Evolutionary conservation across 35 echinoderm and acorn worm species (phyloP).

Genomic region (Diadema setosum): DNA sequence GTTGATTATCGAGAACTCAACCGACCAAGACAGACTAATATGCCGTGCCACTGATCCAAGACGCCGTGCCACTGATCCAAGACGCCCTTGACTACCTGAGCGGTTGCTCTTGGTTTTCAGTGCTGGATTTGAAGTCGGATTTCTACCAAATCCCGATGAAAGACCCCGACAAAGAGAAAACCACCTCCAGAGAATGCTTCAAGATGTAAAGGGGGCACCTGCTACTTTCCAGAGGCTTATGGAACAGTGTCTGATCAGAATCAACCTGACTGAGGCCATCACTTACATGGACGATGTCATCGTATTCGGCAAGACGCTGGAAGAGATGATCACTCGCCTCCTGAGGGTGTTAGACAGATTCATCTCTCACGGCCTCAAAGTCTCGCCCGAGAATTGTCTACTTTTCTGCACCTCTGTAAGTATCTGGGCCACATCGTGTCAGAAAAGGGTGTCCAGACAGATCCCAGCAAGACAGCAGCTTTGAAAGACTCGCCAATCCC

Average conservation of each 20-base stretch:
- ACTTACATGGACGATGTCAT: slow-evolving; percentile 58
- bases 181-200: slow-evolving; percentile 38
- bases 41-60: slow-evolving; percentile 37
- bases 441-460: slow-evolving; percentile 20
- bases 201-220: slow-evolving; percentile 41
- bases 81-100: slow-evolving; percentile 31
- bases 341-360: slow-evolving; percentile 44
- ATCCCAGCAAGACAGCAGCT: slow-evolving; percentile 3
- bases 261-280: slow-evolving; percentile 22
- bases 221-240: slow-evolving; percentile 54
- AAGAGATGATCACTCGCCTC: slow-evolving; percentile 44
- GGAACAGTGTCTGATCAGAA: slow-evolving; percentile 20
- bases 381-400: slow-evolving; percentile 51
- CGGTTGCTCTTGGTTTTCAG: slow-evolving; percentile 37
- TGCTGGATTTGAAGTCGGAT: slow-evolving; percentile 37
- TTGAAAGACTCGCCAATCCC: slow-evolving; percentile 18
- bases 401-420: slow-evolving; percentile 1
- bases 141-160: slow-evolving; percentile 56
- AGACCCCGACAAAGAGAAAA: slow-evolving; percentile 36
- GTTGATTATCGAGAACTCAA: slow-evolving; percentile 37
- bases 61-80: slow-evolving; percentile 38
- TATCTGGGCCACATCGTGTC: slow-evolving; percentile 42
- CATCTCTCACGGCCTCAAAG: slow-evolving; percentile 45
- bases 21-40: slow-evolving; percentile 9
- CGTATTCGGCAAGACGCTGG: slow-evolving; percentile 42